Evolutionary conservation across 2,888 invertebrate genomes (phyloP).

Genomic region (Dynastes grantii): DNA sequence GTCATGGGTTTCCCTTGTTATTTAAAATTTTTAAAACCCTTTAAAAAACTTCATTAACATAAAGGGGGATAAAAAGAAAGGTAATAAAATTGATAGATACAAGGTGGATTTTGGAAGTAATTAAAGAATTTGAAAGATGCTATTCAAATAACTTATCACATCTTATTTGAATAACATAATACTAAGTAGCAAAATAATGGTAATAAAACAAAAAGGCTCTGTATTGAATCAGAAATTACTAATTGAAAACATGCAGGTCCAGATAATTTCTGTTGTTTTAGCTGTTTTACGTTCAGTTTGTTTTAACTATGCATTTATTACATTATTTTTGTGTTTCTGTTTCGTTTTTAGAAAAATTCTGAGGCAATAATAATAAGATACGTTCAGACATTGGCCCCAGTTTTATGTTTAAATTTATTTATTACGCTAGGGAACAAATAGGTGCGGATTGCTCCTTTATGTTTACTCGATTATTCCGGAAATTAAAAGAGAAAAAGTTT

Average conservation of each 20-base stretch:
- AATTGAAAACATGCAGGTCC: constrained; percentile 51
- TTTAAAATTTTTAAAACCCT: too few relatives aligned
- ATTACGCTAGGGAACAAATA: constrained; percentile 47
- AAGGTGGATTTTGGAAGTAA: not conserved
- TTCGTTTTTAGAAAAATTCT: constrained; percentile 56
- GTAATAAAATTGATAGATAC: not conserved
- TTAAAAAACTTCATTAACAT: too few relatives aligned
- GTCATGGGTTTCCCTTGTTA: constrained; percentile 18
- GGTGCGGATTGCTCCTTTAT: not conserved
- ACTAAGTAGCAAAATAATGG: not conserved
- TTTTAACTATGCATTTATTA: constrained; percentile 1
- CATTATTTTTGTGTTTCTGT: constrained; percentile 23
- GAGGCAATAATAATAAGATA: constrained; percentile 68
- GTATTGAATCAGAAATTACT: not conserved
- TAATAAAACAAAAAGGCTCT: not conserved
- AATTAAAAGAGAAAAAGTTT: not conserved
- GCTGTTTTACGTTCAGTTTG: constrained; percentile 8
- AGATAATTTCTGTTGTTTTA: constrained; percentile 18
- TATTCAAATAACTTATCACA: constrained; percentile 34
- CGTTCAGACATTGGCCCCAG: constrained; percentile 69
- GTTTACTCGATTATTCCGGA: not conserved
- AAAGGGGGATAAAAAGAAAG: too few relatives aligned
- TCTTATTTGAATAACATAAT: constrained; percentile 5
- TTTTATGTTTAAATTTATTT: constrained; percentile 19
- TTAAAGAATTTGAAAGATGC: constrained; percentile 6